phyloP scores from a whole-genome alignment of 2,113 vertebrate species.

The Anarrhichthys ocellatus region DNA sequence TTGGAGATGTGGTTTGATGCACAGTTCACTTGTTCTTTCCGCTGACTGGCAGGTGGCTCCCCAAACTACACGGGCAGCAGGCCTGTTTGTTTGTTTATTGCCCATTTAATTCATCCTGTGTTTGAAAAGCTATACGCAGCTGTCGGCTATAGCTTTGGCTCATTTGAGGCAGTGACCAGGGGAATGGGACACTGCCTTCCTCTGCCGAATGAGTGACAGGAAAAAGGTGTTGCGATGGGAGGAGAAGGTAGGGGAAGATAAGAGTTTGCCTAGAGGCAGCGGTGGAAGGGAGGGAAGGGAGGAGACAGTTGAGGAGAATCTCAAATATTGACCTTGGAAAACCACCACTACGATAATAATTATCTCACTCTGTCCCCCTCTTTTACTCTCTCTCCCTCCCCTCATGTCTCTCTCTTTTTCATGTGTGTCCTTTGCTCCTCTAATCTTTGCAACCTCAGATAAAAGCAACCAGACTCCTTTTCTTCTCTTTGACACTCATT shows the following conservation, averaged over 20 bases:
- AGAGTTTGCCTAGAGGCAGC: constrained; percentile 51
- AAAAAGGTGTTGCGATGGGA: constrained; percentile 31
- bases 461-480: constrained; percentile 76
- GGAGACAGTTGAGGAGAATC: constrained; percentile 60
- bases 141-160: constrained; percentile 26
- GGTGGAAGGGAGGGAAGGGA: neutral
- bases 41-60: constrained; percentile 67
- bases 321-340: constrained; percentile 81
- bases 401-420: constrained; percentile 21
- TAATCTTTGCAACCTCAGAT: constrained; percentile 81
- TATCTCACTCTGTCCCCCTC: constrained; percentile 46
- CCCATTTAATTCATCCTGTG: constrained; percentile 52
- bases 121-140: constrained; percentile 54
- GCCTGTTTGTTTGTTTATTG: constrained; percentile 56
- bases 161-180: constrained; percentile 38
- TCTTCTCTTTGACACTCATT: constrained; percentile 82
- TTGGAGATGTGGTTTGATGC: constrained; percentile 46
- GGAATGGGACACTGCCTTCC: constrained; percentile 33
- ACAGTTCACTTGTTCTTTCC: constrained; percentile 52
- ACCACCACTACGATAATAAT: constrained; percentile 72
- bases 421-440: constrained; percentile 64
- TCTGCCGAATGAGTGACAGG: constrained; percentile 59
- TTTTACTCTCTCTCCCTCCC: constrained; percentile 27
- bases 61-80: constrained; percentile 31
- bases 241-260: constrained; percentile 47